These are phyloP conservation scores for Ashinkailepas kermadecensis DNA, from an alignment of 2,888 invertebrate species.

Conservation along the genomic window DNA sequence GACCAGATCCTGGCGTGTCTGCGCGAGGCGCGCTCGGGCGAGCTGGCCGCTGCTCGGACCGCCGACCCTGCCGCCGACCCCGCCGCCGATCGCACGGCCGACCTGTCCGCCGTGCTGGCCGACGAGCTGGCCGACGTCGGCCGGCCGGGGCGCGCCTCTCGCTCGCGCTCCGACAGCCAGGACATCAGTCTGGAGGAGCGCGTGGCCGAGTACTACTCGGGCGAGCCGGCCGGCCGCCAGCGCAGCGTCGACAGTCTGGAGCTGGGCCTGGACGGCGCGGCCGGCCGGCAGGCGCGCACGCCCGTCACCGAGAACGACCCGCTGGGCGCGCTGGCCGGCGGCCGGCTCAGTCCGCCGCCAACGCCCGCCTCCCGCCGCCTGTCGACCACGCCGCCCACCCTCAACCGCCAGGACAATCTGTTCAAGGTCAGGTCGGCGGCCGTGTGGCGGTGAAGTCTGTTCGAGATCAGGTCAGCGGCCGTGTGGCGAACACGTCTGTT, in stretches of 20 bases:
- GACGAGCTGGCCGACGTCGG: neutral
- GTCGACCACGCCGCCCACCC: neutral
- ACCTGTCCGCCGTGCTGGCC: neutral
- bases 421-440: neutral
- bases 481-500: too few species aligned
- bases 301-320: constrained; percentile 89
- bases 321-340: constrained; percentile 60
- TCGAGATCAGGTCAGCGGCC: too few species aligned
- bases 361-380: neutral
- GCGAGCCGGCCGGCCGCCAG: neutral
- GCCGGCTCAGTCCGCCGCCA: neutral
- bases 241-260: constrained; percentile 13
- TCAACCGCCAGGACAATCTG: neutral
- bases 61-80: neutral
- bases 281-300: constrained; percentile 23
- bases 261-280: neutral
- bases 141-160: neutral
- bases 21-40: neutral
- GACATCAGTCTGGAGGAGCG: constrained; percentile 20
- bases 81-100: neutral
- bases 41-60: neutral
- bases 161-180: constrained; percentile 7
- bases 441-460: too few species aligned
- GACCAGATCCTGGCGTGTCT: constrained; percentile 18
- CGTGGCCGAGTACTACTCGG: neutral